Conservation (phyloP, 2,888 invertebrate genomes). For the Agrotis clavis region DNA sequence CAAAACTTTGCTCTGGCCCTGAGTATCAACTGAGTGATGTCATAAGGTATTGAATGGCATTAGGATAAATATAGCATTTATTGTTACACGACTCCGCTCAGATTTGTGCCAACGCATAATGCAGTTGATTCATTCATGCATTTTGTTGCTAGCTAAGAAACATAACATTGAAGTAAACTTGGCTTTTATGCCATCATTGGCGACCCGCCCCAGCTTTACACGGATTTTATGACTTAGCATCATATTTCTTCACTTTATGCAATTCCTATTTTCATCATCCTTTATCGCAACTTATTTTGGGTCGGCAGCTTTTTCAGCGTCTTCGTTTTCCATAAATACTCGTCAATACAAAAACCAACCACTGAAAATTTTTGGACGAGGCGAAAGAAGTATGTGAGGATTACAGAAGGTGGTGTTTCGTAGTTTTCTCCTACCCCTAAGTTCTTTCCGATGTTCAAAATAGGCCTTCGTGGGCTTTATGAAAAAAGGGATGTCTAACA, state of each 20-base stretch:
- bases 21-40: constrained; percentile 40
- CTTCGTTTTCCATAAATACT: no score
- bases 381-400: no score
- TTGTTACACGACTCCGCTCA: constrained; percentile 34
- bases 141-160: not conserved
- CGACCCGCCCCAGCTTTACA: not conserved
- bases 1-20: constrained; percentile 9
- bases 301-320: no score
- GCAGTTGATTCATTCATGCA: constrained; percentile 40
- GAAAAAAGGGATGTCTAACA: not conserved
- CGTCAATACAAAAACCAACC: no score
- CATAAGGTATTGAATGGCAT: constrained; percentile 46
- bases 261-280: not conserved
- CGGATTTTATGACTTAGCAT: not conserved
- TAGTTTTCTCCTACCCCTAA: not conserved
- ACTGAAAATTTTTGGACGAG: no score
- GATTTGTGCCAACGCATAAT: constrained; percentile 27
- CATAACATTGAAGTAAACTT: constrained; percentile 4
- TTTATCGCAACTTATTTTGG: no score
- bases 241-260: not conserved
- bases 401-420: no score
- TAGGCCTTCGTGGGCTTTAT: not conserved
- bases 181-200: not conserved
- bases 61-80: constrained; percentile 56
- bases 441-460: not conserved